Conservation (phyloP, 2,113 vertebrate species). For the Leptodactylus fuscus region DNA sequence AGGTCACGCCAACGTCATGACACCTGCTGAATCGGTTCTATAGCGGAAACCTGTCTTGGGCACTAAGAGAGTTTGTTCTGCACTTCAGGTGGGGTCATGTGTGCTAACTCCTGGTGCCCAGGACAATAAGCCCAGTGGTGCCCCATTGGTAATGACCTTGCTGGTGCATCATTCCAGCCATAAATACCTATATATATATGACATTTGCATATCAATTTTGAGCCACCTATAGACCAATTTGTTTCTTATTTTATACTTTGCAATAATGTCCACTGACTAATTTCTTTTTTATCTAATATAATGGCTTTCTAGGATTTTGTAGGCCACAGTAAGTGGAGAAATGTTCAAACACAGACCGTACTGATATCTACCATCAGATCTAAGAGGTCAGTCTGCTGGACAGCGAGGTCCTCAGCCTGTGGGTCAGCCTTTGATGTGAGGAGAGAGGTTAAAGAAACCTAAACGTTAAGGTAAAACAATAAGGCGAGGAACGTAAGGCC, state of each 20-base stretch:
- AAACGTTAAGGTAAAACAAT: conserved; percentile 46
- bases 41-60: background rate
- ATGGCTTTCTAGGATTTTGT: background rate
- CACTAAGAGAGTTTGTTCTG: background rate
- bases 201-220: no score
- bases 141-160: no score
- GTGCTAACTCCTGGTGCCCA: no score
- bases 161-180: no score
- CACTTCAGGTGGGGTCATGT: no score
- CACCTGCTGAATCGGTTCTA: background rate
- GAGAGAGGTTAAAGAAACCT: conserved; percentile 52
- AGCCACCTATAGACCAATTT: no score
- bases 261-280: no score
- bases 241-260: no score
- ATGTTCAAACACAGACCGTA: conserved; percentile 9
- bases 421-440: conserved; percentile 52
- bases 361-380: conserved; percentile 37
- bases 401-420: conserved; percentile 33
- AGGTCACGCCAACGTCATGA: no score
- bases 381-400: conserved; percentile 46
- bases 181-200: no score
- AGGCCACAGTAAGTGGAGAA: background rate
- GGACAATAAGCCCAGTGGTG: no score
- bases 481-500: conserved; percentile 36
- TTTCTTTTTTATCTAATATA: background rate